Evolutionary conservation across 2,113 vertebrate species (phyloP).

Genomic region (Thymallus thymallus): DNA sequence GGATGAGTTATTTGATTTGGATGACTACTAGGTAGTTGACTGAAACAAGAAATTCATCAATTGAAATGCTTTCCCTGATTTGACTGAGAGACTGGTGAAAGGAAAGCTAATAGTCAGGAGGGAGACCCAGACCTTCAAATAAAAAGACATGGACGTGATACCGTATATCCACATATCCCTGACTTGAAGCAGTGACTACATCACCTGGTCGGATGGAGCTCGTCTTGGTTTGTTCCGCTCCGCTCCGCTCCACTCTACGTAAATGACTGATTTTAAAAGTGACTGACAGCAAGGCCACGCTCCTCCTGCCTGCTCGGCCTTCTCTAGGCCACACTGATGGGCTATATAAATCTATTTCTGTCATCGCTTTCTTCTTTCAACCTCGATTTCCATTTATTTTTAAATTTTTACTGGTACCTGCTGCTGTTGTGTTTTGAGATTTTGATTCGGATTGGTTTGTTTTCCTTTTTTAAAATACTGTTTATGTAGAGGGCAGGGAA

Average conservation of each 20-base stretch:
- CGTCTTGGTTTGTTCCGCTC: constrained; percentile 26
- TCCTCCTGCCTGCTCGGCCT: constrained; percentile 41
- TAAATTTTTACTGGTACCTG: constrained; percentile 91
- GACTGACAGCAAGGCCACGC: constrained; percentile 23
- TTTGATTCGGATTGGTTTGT: constrained; percentile 44
- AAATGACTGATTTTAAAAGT: constrained; percentile 21
- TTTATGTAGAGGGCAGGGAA: constrained; percentile 85
- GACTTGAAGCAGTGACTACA: constrained; percentile 96
- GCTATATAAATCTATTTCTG: constrained; percentile 70
- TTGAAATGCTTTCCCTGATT: constrained; percentile 1
- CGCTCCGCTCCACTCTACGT: constrained; percentile 21
- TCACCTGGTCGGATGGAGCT: constrained; percentile 90
- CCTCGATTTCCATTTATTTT: constrained; percentile 53
- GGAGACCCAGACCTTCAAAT: constrained; percentile 81
- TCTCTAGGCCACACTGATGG: constrained; percentile 68
- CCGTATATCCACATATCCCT: constrained; percentile 69
- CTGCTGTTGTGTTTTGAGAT: constrained; percentile 98
- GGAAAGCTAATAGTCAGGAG: constrained; percentile 10
- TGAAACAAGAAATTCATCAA: constrained; percentile 68
- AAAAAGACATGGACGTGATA: constrained; percentile 54
- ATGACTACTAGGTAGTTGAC: constrained; percentile 99
- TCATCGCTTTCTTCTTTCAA: constrained; percentile 48
- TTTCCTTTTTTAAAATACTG: constrained; percentile 76
- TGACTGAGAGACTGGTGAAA: constrained; percentile 1
- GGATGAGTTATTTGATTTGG: constrained; percentile 99